Evolutionary conservation across 1,140 invertebrate species (phyloP), one percentile per base, ranked within the genome.

Genomic region (Lerema accius): DNA sequence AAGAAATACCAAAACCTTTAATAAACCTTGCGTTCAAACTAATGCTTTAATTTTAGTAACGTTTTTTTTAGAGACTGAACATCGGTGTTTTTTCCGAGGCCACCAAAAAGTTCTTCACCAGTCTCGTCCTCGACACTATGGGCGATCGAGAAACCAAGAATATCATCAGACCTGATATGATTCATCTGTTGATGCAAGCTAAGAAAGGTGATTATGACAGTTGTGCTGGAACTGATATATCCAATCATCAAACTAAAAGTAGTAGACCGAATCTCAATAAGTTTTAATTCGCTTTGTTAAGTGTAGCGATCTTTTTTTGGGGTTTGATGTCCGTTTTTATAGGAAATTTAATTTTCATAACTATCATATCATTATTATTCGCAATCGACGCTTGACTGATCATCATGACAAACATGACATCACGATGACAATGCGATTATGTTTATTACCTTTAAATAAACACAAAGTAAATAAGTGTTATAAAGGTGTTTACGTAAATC

Each of bases 91-190:
- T 92, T 28, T 78, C 91, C 15, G 78, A 84, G 1, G 59, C 78
- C 10, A 84, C 89, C 2, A 90, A 74, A 0, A 74, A 76, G 3
- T 94, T 93, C 67, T 93, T 94, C 65, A 86, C 77, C 40, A 64
- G 85, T 11, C 71, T 93, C 9, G 92, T 94, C 3, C 69, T 89
- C 6, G 83, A 90, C 37, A 92, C 93, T 39, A 91, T 94, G 71
- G 80, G 78, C 1, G 80, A 93, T 28, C 80, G 93, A 1, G 86
- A 93, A 63, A 72, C 69, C 3, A 76, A 86, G 6, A 86, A 84
- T 6, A 78, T 91, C 4, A 72, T 81, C 5, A 70, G 84, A 68
- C 90, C 85, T 4, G 91, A 92, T 56, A 90, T 93, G 88, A 84
- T 93, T 5, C 84, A 93, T 63, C 58, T 93, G 3, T 72, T 93